Evolutionary conservation across 2,888 invertebrate genomes (phyloP).

Genomic region (Synanthedon vespiformis): DNA sequence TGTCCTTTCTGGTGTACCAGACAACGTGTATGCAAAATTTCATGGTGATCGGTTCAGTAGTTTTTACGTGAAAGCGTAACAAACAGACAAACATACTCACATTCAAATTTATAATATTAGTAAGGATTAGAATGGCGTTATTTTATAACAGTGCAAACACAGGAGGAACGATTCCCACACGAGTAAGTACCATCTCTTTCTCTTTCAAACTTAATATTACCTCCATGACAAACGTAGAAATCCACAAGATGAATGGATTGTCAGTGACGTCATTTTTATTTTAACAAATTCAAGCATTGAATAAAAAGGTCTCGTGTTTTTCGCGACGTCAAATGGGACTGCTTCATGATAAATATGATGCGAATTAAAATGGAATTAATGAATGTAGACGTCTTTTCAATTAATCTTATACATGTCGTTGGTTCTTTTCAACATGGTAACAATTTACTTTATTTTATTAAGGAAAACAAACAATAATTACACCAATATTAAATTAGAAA

Average conservation of each 20-base stretch:
- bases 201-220: conserved; percentile 1
- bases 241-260: conserved; percentile 32
- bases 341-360: conserved; percentile 28
- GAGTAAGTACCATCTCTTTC: conserved; percentile 4
- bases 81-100: too few species aligned
- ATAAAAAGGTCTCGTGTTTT: conserved; percentile 11
- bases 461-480: too few species aligned
- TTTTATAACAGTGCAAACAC: neutral
- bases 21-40: too few species aligned
- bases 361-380: conserved; percentile 43
- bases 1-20: too few species aligned
- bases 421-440: conserved; percentile 7
- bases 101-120: too few species aligned
- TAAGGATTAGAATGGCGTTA: neutral
- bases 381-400: conserved; percentile 30
- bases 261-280: conserved; percentile 15
- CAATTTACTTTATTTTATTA: neutral
- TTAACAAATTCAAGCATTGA: conserved; percentile 11
- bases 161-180: too few species aligned
- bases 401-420: conserved; percentile 30
- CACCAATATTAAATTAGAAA: too few species aligned
- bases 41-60: too few species aligned
- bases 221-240: conserved; percentile 4
- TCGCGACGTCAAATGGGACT: conserved; percentile 23
- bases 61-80: too few species aligned